phyloP scores from a whole-genome alignment of 1,140 invertebrate species.

The Phymastichus coffea region DNA sequence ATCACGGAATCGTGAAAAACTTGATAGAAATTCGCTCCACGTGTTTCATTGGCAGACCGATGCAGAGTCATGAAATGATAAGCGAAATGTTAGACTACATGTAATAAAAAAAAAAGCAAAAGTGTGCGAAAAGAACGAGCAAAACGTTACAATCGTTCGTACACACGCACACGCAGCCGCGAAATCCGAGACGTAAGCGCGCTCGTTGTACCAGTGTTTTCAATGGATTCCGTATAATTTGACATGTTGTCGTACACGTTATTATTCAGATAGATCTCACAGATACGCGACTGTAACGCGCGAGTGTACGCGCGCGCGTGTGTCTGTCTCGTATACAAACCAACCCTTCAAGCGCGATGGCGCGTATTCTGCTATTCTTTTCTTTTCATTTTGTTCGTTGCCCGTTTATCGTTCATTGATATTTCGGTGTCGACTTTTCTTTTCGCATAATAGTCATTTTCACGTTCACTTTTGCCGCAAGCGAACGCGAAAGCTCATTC shows the following conservation, averaged over 20 bases:
- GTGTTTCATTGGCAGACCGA: too few relatives aligned
- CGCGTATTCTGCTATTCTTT: not conserved
- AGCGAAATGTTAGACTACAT: too few relatives aligned
- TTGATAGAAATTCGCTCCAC: too few relatives aligned
- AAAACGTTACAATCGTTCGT: constrained; percentile 30
- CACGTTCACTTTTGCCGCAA: too few relatives aligned
- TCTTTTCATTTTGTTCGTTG: too few relatives aligned
- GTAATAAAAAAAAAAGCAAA: constrained; percentile 38
- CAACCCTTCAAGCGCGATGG: constrained; percentile 7
- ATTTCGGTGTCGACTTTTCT: too few relatives aligned
- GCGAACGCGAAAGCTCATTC: too few relatives aligned
- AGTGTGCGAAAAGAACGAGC: constrained; percentile 37
- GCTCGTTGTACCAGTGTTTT: constrained; percentile 37
- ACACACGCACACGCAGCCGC: constrained; percentile 33
- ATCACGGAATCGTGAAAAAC: too few relatives aligned
- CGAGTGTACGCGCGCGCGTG: constrained; percentile 20
- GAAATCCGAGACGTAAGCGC: constrained; percentile 32
- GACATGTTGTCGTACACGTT: constrained; percentile 59
- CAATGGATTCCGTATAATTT: constrained; percentile 55
- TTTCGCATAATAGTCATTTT: too few relatives aligned
- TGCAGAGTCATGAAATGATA: too few relatives aligned
- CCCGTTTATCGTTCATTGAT: too few relatives aligned
- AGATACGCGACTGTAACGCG: constrained; percentile 47
- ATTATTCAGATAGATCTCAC: constrained; percentile 57
- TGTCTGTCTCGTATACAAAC: not conserved